Base-by-base conservation (phyloP, 1,140 invertebrate species). In the Drosophila arizonae region DNA sequence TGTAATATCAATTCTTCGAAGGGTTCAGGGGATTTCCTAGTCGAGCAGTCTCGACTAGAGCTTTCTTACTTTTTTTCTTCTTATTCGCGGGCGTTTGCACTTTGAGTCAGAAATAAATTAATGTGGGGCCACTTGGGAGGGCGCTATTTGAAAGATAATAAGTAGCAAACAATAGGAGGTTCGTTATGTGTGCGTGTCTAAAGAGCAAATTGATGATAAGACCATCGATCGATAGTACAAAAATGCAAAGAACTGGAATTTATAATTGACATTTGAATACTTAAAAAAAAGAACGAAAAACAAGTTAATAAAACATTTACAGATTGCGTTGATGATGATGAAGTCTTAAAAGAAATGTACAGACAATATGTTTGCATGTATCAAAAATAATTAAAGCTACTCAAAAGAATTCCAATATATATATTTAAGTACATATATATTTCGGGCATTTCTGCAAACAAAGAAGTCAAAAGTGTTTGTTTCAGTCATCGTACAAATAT, bases 211-310 rank as follows among this genome's bases (percentile, higher is more conserved):
- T 79, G 43, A 17, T 46, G 76, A 84, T 84, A 84, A 84, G 65
- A 62, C 26, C 2, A 48, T 24, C 46, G 65, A 75, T 70, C 79
- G 63, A 60, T 57, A 66, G 55, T 45, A 64, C 46, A 55, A 15
- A 28, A 57, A 52, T 26, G 33, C 64, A 36, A 58, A 41, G 26
- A 33, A 43, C 46, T 26, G 28, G 41, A 62, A 58, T 62, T 67
- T 79, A 79, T 79, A 76, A 82, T 84, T 82, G 80, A 72, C 76
- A 63, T 24, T 24, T 24, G 1, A 72, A 28, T n/a, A n/a, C n/a
- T n/a, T n/a, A 41, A 41, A 41, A 41, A 11, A 1, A 41, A 41
- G 3, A 41, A 8, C n/a, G 8, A 1, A 15, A 21, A 21, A 48
- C 45, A 76, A 54, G 51, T 39, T 66, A 76, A 80, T 76, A 62